Percentiles rank a stretch among this genome's conserved stretches.
Conservation (phyloP, 2,113 vertebrate species). For the Oryzias woworae region DNA sequence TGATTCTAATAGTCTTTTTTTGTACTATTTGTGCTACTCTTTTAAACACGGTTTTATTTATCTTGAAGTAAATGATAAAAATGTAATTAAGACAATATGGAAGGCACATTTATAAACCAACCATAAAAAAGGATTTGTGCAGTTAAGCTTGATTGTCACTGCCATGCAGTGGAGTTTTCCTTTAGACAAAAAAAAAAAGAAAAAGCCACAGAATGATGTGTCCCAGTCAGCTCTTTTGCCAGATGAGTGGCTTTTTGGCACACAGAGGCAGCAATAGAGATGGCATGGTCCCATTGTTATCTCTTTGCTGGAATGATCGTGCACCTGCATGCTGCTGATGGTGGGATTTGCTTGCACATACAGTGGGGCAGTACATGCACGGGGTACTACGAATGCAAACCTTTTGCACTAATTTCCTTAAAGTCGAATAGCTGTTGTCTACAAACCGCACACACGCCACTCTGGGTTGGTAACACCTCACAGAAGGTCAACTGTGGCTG, state of each 20-base stretch:
- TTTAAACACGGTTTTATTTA: too few relatives aligned
- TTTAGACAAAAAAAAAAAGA: conserved; percentile 49
- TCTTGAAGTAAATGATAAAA: too few relatives aligned
- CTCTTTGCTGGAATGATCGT: conserved; percentile 70
- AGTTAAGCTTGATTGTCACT: not conserved
- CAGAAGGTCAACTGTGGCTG: too few relatives aligned
- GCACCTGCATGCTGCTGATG: conserved; percentile 71
- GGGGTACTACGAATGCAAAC: too few relatives aligned
- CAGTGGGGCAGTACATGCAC: not conserved
- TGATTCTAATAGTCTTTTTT: too few relatives aligned
- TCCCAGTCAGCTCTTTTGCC: conserved; percentile 74
- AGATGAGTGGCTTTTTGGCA: conserved; percentile 58
- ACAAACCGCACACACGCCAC: too few relatives aligned
- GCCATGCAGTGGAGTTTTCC: conserved; percentile 38
- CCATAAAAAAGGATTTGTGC: not conserved
- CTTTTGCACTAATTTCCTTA: too few relatives aligned
- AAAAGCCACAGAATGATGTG: conserved; percentile 49
- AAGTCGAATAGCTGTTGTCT: too few relatives aligned
- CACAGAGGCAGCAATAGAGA: conserved; percentile 13
- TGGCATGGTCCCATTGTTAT: conserved; percentile 58
- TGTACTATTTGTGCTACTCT: too few relatives aligned
- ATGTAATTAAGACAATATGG: too few relatives aligned
- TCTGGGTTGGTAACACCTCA: too few relatives aligned
- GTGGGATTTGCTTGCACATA: conserved; percentile 42
- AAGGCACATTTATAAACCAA: too few relatives aligned